Evolutionary conservation across 2,113 vertebrate genomes (phyloP), one percentile per base, ranked within the genome.

Genomic region (Thamnaconus septentrionalis): DNA sequence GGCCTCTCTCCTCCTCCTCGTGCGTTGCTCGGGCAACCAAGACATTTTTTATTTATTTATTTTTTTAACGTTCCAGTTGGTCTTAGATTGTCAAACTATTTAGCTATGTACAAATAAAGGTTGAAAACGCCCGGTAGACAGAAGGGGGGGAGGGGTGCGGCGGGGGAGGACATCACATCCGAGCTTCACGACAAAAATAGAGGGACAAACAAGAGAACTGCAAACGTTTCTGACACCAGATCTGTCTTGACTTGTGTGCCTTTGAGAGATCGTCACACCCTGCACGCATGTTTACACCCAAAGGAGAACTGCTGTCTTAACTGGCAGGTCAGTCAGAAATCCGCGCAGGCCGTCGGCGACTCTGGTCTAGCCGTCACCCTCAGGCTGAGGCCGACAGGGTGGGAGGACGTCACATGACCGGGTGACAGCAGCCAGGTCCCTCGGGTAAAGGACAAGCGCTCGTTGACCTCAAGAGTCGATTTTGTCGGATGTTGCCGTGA

Each of bases 41-140:
- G 73, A 90, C 90, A 87, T 91, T 91, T 91, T 31, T 31, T 31
- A 31, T 31, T 31, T n/a, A n/a, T n/a, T 31, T 31, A 31, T 31
- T 31, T 31, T 31, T 31, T 31, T 31, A 91, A 91, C 66, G 85
- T 93, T 92, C 93, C 90, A 85, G 76, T 81, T 87, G 84, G 81
- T 87, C 85, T 82, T 12, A 82, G 91, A 93, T 91, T 94, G 91
- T 92, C 89, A 58, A 87, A 72, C 67, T 91, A 91, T 91, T 93
- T 93, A 94, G 82, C 80, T 87, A 88, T 90, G 73, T 88, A 88
- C 85, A 87, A 83, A 83, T 84, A 81, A 86, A 86, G 78, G 76
- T 83, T 90, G 90, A 91, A 79, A 76, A 9, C 47, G 81, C 90
- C 88, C 85, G 89, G 83, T 85, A 92, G 88, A 91, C 87, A 76